phyloP scores from a whole-genome alignment of 2,113 vertebrate genomes.

The Phylloscopus whistleri region DNA sequence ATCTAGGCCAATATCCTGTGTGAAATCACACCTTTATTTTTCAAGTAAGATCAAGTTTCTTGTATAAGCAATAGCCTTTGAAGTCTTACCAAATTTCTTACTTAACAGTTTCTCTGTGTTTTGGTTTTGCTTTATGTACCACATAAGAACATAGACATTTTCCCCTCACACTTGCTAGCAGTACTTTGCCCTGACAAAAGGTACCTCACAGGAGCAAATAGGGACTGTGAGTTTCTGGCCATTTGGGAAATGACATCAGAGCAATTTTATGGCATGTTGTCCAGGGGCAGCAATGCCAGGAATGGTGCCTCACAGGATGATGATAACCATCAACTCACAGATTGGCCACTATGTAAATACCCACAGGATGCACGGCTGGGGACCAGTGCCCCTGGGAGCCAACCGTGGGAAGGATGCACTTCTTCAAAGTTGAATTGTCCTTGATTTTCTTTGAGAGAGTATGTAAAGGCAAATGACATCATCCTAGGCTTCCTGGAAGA shows the following conservation, averaged over 20 bases:
- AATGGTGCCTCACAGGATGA: not conserved
- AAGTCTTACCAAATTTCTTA: constrained; percentile 22
- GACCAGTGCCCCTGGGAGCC: not conserved
- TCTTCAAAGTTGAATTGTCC: not conserved
- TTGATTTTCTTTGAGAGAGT: not conserved
- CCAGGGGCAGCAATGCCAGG: not conserved
- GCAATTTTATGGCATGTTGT: not conserved
- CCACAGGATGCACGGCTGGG: not conserved
- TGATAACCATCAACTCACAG: not conserved
- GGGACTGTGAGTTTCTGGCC: not conserved
- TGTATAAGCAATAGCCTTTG: constrained; percentile 37
- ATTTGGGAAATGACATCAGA: not conserved
- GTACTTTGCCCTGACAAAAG: not conserved
- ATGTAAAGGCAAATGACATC: not conserved
- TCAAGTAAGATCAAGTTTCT: constrained; percentile 47
- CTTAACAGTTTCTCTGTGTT: not conserved
- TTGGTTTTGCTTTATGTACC: not conserved
- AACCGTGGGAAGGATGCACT: not conserved
- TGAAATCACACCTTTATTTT: constrained; percentile 65
- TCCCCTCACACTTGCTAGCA: not conserved
- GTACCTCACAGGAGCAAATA: not conserved
- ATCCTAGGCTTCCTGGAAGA: not conserved
- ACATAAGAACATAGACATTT: not conserved
- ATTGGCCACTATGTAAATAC: not conserved
- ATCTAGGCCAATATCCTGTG: constrained; percentile 50